Evolutionary conservation across 2,888 invertebrate species (phyloP).

Genomic region (Ypsolopha sequella): DNA sequence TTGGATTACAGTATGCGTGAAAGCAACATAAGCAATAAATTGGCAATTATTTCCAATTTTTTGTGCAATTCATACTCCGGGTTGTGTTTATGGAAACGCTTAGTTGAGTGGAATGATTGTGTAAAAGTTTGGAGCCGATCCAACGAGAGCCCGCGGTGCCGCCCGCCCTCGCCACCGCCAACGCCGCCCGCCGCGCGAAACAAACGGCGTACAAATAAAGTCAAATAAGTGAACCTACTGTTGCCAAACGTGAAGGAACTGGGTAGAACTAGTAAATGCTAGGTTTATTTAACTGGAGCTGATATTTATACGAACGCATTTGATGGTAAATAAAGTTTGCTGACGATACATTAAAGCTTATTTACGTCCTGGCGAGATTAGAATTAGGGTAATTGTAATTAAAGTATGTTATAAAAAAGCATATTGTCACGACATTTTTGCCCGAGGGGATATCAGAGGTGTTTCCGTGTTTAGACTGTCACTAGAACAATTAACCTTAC

Average conservation of each 20-base stretch:
- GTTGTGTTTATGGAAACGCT: conserved; percentile 67
- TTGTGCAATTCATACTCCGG: conserved; percentile 64
- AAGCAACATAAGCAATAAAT: conserved; percentile 42
- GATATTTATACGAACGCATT: no score
- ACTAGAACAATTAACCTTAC: no score
- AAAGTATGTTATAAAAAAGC: no score
- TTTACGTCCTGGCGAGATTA: no score
- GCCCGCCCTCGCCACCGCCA: not conserved
- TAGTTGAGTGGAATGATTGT: conserved; percentile 71
- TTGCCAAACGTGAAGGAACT: not conserved
- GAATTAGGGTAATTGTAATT: no score
- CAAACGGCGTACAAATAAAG: conserved; percentile 62
- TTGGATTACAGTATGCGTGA: conserved; percentile 37
- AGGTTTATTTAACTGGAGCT: no score
- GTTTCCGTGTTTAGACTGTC: no score
- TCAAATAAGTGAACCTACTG: conserved; percentile 52
- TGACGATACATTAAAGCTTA: no score
- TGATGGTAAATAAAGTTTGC: no score
- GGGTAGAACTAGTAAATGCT: no score
- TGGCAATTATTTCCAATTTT: conserved; percentile 63
- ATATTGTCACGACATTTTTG: no score
- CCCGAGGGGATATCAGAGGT: no score
- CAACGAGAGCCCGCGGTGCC: conserved; percentile 30
- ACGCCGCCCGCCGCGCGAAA: conserved; percentile 24
- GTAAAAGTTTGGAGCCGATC: conserved; percentile 65